Evolutionary conservation across 2,113 vertebrate genomes (phyloP), one percentile per base, ranked within the genome.

Genomic region (Nestor notabilis): DNA sequence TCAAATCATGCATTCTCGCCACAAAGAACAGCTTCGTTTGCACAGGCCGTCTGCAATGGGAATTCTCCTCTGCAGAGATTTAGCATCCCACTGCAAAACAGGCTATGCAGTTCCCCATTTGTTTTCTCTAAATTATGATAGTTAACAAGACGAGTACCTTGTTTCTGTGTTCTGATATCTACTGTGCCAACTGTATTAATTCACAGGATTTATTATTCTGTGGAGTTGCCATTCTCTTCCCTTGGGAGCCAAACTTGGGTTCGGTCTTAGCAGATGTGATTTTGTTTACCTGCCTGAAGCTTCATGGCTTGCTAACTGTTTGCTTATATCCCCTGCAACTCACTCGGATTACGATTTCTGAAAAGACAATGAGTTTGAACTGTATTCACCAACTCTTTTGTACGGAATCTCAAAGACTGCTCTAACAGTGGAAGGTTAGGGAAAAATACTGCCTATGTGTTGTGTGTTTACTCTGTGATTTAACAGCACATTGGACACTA

Each of bases 211-310:
- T 69, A 79, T 43, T 44, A 80, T 89, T 72, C 77, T n/a, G 29
- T 41, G 46, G 91, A 87, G 70, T 61, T 82, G 41, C 83, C 35
- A 8, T 41, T 87, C 60, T 52, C 64, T 72, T 69, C 92, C 75
- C 77, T 76, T 23, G 4, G 49, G 92, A 95, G 70, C 39, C 33
- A 72, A 82, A 92, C 37, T 5, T 94, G 58, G 76, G 58, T 37
- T 89, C 87, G 69, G 80, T 95, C 86, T 69, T 76, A 89, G 56
- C 94, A 96, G 95, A 95, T 91, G 89, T 70, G 87, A 76, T 93
- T 95, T 87, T 95, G 83, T 95, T 96, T 96, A 95, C 86, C 87
- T 96, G 93, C 70, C 87, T 88, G 70, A 85, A 94, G 84, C 76
- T 94, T 86, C 83, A 21, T 37, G 87, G 77, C 91, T 94, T 64